Evolutionary conservation across 53 echinoderm and acorn worm genomes (phyloP), one percentile per base, ranked within the genome.

Genomic region (Stichopus horrens): DNA sequence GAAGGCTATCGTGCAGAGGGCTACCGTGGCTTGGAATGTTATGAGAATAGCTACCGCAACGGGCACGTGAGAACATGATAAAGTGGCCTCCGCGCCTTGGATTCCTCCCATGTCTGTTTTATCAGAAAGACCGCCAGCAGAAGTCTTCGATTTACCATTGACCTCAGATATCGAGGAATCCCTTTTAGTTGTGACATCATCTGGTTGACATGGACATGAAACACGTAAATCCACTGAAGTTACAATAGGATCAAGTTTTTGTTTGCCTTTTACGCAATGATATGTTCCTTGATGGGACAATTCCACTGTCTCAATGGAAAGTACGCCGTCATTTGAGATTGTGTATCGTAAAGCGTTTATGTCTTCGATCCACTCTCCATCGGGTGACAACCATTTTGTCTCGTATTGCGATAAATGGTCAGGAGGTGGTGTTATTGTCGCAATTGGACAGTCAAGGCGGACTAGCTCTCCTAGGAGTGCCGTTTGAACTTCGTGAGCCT

Each of bases 21-120:
- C 96, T 4, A 96, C 91, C 23, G 96, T 96, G 13, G 90, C 96
- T 79, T 96, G 96, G 88, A 96, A 96, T 21, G 96, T 96, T 6
- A 92, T 96, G 14, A 96, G 92, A 55, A 96, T 91, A 11, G 96
- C 96, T 54, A 96, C 94, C 1, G 94, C 96, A 83, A 96, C 83
- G 16, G 96, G 96, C 8, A 93, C 91, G 75, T 84, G 90, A 59
- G 86, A 92, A 89, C 96, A 96, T 77, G 78, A 10, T 7, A 58
- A 8, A 4, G 57, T 56, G 5, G 21, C 66, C 6, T 67, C 56
- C 4, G 18, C 21, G 53, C 22, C 56, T 55, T 86, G 8, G 52
- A 16, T 20, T 53, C 74, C 74, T 14, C 13, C 54, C 22, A 51
- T 20, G 14, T 52, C 8, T 21, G 58, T 57, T n/a, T 56, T 16